Conservation (phyloP, 2,113 vertebrate species). For the Microtus pennsylvanicus region DNA sequence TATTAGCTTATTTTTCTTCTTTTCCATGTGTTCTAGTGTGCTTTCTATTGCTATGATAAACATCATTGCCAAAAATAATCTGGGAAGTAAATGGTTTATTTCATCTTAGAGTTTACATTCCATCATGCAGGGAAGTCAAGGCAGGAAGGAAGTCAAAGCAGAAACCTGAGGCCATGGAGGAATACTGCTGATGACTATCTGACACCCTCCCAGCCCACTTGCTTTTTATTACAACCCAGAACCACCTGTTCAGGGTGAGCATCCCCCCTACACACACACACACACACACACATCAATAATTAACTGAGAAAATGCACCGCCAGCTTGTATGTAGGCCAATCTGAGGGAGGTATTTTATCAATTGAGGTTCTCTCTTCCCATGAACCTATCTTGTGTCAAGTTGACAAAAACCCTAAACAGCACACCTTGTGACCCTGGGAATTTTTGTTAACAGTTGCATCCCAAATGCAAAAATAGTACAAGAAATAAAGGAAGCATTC, state of each 20-base stretch:
- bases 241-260: neutral
- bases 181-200: neutral
- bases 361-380: neutral
- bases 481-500: neutral
- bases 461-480: constrained; percentile 31
- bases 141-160: neutral
- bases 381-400: no score
- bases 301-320: neutral
- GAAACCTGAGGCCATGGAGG: neutral
- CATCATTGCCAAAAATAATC: neutral
- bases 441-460: constrained; percentile 17
- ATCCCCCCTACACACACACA: neutral
- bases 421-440: neutral
- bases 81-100: neutral
- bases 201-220: neutral
- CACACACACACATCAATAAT: neutral
- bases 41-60: neutral
- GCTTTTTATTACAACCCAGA: neutral
- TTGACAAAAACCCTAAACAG: neutral
- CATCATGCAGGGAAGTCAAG: neutral
- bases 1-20: constrained; percentile 34
- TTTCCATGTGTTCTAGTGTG: neutral
- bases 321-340: neutral
- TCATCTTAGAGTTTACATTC: neutral
- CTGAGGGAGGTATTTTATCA: neutral